Conservation (phyloP, 2,797 vertebrate genomes). For the Pristis pectinata region DNA sequence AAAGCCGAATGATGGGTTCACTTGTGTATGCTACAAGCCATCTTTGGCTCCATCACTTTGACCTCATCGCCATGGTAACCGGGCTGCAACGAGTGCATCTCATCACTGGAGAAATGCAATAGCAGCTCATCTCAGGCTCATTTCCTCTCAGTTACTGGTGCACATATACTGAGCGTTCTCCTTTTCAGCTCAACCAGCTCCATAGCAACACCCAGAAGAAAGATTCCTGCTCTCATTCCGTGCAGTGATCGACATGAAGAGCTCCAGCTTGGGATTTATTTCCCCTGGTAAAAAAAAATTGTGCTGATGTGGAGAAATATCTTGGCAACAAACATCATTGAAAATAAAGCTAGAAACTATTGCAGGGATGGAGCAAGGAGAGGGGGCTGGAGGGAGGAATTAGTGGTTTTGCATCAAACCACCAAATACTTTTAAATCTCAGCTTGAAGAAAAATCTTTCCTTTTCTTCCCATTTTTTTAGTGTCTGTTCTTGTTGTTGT, state of each 20-base stretch:
- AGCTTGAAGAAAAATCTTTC: neutral
- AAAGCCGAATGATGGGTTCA: neutral
- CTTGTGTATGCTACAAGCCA: slow-evolving; percentile 30
- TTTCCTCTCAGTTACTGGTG: slow-evolving; percentile 54
- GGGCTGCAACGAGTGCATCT: slow-evolving; percentile 54
- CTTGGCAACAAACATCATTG: neutral
- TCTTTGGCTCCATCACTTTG: slow-evolving; percentile 58
- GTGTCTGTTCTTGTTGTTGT: neutral
- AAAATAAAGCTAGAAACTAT: neutral
- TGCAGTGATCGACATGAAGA: neutral
- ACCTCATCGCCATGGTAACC: slow-evolving; percentile 63
- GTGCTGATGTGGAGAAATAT: slow-evolving; percentile 1
- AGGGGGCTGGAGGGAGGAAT: neutral
- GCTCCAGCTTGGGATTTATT: neutral
- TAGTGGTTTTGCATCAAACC: neutral
- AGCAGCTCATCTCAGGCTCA: slow-evolving; percentile 62
- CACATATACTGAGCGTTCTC: slow-evolving; percentile 20
- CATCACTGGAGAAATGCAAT: slow-evolving; percentile 61
- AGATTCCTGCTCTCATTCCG: neutral
- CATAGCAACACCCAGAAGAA: slow-evolving; percentile 60
- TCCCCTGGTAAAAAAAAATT: slow-evolving; percentile 9
- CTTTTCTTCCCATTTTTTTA: neutral
- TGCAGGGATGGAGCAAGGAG: neutral
- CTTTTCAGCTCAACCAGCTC: slow-evolving; percentile 57
- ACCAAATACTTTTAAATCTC: neutral